phyloP scores from a whole-genome alignment of 1,140 invertebrate genomes.

The Oncopodura yosiiana region DNA sequence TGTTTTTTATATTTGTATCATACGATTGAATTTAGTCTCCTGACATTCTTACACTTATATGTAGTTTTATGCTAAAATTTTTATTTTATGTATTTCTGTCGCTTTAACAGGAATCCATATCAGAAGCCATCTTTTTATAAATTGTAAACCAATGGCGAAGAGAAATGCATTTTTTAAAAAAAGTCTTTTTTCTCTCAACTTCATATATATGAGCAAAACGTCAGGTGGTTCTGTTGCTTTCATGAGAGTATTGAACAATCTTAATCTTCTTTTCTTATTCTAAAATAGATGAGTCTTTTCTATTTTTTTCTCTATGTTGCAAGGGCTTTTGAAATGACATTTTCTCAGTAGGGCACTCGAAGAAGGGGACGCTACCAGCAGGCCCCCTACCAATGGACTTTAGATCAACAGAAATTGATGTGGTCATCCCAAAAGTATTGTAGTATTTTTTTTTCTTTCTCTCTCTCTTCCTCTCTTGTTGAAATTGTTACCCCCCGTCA shows the following conservation, averaged over 20 bases:
- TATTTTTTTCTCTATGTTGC: conserved; percentile 19
- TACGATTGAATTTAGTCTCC: too few relatives aligned
- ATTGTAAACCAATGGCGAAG: too few relatives aligned
- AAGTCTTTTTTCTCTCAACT: conserved; percentile 4
- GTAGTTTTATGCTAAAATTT: too few relatives aligned
- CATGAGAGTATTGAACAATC: conserved; percentile 3
- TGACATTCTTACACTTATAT: too few relatives aligned
- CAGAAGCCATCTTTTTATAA: too few relatives aligned
- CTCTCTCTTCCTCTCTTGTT: not conserved
- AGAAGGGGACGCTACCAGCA: not conserved
- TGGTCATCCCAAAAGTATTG: conserved; percentile 16
- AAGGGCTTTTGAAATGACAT: conserved; percentile 19
- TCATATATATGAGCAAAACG: conserved; percentile 14
- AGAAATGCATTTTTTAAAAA: too few relatives aligned
- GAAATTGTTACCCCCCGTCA: conserved; percentile 10
- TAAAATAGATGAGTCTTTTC: too few relatives aligned
- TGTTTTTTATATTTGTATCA: too few relatives aligned
- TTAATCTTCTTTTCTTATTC: conserved; percentile 19
- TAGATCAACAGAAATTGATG: conserved; percentile 5
- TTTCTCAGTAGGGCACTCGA: conserved; percentile 16
- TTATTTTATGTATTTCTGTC: too few relatives aligned
- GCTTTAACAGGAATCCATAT: too few relatives aligned
- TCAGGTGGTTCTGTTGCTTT: conserved; percentile 10
- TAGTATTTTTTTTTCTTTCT: too few relatives aligned
- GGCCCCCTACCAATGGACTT: not conserved